These are phyloP conservation scores for Saccostrea echinata DNA, from an alignment of 1,140 invertebrate species.

Conservation along the genomic window DNA sequence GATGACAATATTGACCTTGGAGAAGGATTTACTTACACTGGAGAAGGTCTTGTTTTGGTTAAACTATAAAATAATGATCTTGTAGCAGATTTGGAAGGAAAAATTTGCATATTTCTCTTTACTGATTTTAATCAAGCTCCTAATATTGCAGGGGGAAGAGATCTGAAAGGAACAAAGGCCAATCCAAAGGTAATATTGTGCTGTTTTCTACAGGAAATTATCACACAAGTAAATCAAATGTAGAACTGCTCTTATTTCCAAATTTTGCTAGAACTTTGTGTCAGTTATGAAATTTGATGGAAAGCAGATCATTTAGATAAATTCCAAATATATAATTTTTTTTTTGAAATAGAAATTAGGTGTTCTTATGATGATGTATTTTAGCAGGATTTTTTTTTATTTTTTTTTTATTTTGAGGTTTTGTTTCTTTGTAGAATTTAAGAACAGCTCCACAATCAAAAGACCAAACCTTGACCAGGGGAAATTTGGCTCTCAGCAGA, in stretches of 20 bases:
- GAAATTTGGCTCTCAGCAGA: conserved; percentile 75
- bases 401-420: too few species aligned
- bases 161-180: conserved; percentile 77
- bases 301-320: too few species aligned
- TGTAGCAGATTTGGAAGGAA: background rate
- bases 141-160: conserved; percentile 74
- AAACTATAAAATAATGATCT: background rate
- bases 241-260: too few species aligned
- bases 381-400: too few species aligned
- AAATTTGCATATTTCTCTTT: background rate
- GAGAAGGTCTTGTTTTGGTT: conserved; percentile 73
- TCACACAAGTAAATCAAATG: too few species aligned
- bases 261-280: too few species aligned
- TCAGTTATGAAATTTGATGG: too few species aligned
- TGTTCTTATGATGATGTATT: too few species aligned
- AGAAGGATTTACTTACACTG: conserved; percentile 79
- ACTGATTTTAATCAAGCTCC: background rate
- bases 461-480: conserved; percentile 77
- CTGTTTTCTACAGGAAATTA: too few species aligned
- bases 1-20: conserved; percentile 79
- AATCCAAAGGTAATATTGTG: conserved; percentile 75
- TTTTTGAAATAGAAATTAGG: too few species aligned
- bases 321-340: too few species aligned
- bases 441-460: conserved; percentile 80
- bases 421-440: conserved; percentile 73